Base-by-base conservation (phyloP, 2,113 vertebrate genomes). In the Aplodontia rufa region DNA sequence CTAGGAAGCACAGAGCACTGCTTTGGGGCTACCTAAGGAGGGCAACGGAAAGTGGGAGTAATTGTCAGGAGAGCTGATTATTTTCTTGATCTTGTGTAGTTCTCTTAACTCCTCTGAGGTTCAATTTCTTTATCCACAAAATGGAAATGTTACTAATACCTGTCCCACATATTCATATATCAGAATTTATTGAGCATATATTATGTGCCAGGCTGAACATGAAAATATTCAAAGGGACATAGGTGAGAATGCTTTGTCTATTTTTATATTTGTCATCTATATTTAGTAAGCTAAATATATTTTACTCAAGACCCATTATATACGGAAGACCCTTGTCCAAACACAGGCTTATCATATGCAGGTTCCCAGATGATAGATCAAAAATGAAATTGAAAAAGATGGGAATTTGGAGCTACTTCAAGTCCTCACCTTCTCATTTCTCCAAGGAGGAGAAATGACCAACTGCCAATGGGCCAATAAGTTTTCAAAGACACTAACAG, bases 71-170 rank as follows among this genome's bases (percentile, higher is more conserved):
- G 8, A 2, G 24, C n/a, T 53, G 55, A 93, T 53, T 16, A 87
- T 40, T 19, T 89, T 14, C 51, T 35, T 82, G 8, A 89, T 93
- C 37, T 82, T 72, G 19, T 64, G 55, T 26, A 93, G 74, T 3
- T 90, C 49, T 86, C 32, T 84, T 68, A 78, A 71, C 17, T 55
- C 17, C 13, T 37, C 45, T 71, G 49, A 94, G 69, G 49, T 37
- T 92, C 74, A 93, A 45, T 90, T 90, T 90, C 58, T 64, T 96
- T 35, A 95, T 40, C 35, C 51, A 92, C 45, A 85, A 93, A 85
- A 76, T 90, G 20, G 26, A 30, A 89, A 81, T 47, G 28, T 68
- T 45, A 84, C 37, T 64, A 75, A 78, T 19, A 87, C 32, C 14
- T 75, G 2, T 42, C 75, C 30, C 35, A 89, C 16, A 53, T 42